These are phyloP conservation scores for Eonycteris spelaea DNA, from an alignment of 2,113 vertebrate genomes.

Conservation along the genomic window DNA sequence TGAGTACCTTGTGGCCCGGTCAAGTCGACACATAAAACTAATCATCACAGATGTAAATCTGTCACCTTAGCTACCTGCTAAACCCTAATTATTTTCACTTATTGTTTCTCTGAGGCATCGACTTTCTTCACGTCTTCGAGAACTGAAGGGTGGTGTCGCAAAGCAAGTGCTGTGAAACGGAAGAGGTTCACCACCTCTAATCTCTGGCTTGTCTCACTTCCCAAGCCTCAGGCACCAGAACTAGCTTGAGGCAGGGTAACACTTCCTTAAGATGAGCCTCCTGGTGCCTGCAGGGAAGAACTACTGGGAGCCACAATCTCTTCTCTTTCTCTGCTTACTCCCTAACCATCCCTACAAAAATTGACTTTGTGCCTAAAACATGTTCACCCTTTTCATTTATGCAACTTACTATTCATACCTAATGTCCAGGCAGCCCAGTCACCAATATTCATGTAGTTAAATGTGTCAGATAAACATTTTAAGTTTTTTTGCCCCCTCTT, in stretches of 20 bases:
- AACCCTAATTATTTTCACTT: not conserved
- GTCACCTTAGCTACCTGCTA: not conserved
- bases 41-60: not conserved
- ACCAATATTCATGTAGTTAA: not conserved
- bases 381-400: not conserved
- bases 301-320: not conserved
- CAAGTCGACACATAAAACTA: not conserved
- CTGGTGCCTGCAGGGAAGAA: not conserved
- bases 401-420: not conserved
- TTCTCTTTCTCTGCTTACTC: not conserved
- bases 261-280: not conserved
- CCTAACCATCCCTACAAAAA: not conserved
- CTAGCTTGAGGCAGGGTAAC: not conserved
- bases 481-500: too few relatives aligned
- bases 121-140: not conserved
- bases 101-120: not conserved
- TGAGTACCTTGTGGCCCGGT: not conserved
- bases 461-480: slow-evolving; percentile 11
- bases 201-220: not conserved
- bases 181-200: not conserved
- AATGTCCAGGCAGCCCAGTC: not conserved
- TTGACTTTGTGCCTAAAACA: not conserved
- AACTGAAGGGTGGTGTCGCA: not conserved
- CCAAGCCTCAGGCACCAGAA: not conserved
- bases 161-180: not conserved